phyloP scores from a whole-genome alignment of 2,888 invertebrate species.

The Orthosia cruda region DNA sequence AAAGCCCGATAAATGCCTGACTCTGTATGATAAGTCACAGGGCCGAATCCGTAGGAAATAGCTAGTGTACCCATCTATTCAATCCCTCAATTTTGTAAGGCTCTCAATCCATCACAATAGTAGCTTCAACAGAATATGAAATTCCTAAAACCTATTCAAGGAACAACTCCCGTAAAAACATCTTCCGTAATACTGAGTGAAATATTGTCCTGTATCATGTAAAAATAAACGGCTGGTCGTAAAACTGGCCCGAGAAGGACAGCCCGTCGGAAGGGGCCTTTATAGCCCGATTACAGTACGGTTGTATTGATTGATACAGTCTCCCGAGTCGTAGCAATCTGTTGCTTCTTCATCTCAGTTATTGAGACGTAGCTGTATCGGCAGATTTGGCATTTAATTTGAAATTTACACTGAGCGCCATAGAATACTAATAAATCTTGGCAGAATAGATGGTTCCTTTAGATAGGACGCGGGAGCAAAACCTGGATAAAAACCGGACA shows the following conservation, averaged over 20 bases:
- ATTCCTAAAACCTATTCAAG: background rate
- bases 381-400: background rate
- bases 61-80: too few relatives aligned
- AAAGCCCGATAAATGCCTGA: too few relatives aligned
- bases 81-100: too few relatives aligned
- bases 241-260: constrained; percentile 40
- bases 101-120: too few relatives aligned
- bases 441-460: background rate
- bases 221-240: constrained; percentile 78
- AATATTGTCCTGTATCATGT: constrained; percentile 61
- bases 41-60: too few relatives aligned
- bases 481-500: background rate
- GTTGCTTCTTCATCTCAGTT: background rate
- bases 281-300: constrained; percentile 76
- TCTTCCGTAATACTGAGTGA: constrained; percentile 1
- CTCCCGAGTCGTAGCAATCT: constrained; percentile 21
- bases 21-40: too few relatives aligned
- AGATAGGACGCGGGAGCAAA: background rate
- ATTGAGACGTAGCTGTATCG: background rate
- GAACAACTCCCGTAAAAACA: background rate
- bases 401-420: background rate
- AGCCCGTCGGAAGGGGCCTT: constrained; percentile 68
- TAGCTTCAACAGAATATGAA: too few relatives aligned
- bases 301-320: constrained; percentile 64
- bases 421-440: background rate